Evolutionary conservation across 2,888 invertebrate genomes (phyloP), one percentile per base, ranked within the genome.

Genomic region (Acanthosepion esculentum): DNA sequence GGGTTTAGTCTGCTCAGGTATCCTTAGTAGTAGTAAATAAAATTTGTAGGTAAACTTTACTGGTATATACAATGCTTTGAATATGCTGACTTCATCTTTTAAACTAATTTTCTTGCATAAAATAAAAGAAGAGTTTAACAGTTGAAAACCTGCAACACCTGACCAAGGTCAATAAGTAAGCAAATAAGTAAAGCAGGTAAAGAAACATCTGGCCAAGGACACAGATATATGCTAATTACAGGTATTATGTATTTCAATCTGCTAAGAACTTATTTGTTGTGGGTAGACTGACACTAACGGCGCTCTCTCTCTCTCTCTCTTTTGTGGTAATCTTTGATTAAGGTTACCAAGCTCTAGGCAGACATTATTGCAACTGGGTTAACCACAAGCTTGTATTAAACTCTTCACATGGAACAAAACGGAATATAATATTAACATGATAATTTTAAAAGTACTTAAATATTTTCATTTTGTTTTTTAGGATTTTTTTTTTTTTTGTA

Each of bases 191-290:
- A 78, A 78, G 10, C 78, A 29, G 15, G 78, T 33, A 78, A n/a
- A 5, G n/a, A 78, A 78, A 78, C n/a, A 78, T 33, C 10, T 78
- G n/a, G 78, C n/a, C 78, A 78, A 78, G 78, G 78, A 78, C 78
- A 78, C 78, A 78, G 33, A 78, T 78, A 78, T 78, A n/a, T 78
- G 78, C 78, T 78, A 78, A n/a, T 78, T 78, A 78, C 78, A n/a
- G n/a, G 78, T n/a, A 78, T 78, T 78, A 78, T 78, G 78, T 8
- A 78, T 78, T 78, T 78, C 78, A 78, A 78, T 59, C 59, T 59
- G 59, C 59, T 6, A 59, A 59, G 23, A 59, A 78, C 78, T 78
- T 78, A 78, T 78, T 78, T 78, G 78, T n/a, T n/a, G 78, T 78
- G 33, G n/a, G 78, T 78, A n/a, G n/a, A 33, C n/a, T 78, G 78